These are phyloP conservation scores for Silurus glanis DNA, from an alignment of 2,113 vertebrate genomes.

Conservation along the genomic window DNA sequence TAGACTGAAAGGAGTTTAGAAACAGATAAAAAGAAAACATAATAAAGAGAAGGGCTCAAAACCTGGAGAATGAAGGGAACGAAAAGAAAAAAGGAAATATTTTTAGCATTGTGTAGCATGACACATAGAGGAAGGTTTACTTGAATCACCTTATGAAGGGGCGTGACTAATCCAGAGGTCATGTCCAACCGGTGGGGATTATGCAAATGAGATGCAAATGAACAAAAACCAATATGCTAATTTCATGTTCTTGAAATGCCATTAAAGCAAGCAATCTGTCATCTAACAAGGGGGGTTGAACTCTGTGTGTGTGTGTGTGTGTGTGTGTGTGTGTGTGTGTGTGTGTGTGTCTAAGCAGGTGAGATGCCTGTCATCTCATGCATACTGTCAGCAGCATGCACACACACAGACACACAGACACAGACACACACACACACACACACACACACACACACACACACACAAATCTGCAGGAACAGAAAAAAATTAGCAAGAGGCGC, in stretches of 20 bases:
- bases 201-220: constrained; percentile 51
- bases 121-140: constrained; percentile 12
- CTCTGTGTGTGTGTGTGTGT: constrained; percentile 1
- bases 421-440: neutral
- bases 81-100: constrained; percentile 1
- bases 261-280: constrained; percentile 46
- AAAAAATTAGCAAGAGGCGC: constrained; percentile 18
- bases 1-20: neutral
- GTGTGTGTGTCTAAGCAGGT: constrained; percentile 5
- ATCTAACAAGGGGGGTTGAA: constrained; percentile 33
- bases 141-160: neutral
- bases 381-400: constrained; percentile 32
- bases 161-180: neutral
- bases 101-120: constrained; percentile 27
- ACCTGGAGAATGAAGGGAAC: neutral
- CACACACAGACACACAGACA: neutral
- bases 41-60: neutral
- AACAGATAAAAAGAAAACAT: neutral
- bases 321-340: neutral
- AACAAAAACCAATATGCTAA: constrained; percentile 39
- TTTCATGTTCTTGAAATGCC: constrained; percentile 46
- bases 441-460: constrained; percentile 9
- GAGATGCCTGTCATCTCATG: neutral
- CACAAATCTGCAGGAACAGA: constrained; percentile 8
- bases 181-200: constrained; percentile 8